These are phyloP conservation scores for Agonopterix subpropinquella DNA, from an alignment of 2,888 invertebrate genomes.

Conservation along the genomic window DNA sequence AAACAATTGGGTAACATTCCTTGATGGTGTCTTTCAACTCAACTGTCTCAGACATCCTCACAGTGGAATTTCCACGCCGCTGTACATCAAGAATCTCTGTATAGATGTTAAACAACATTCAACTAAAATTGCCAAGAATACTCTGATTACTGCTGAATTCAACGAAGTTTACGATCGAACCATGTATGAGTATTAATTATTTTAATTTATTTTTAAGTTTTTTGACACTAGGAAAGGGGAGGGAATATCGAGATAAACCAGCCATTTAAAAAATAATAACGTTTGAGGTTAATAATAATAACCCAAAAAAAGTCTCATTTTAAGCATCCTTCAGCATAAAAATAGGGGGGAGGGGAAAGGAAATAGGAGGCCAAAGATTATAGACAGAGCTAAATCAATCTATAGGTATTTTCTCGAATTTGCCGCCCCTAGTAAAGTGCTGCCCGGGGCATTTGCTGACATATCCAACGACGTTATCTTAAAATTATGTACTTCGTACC, in stretches of 20 bases:
- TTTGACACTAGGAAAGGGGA: neutral
- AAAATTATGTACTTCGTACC: neutral
- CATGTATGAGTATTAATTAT: neutral
- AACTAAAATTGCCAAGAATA: neutral
- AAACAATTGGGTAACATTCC: slow-evolving; percentile 86
- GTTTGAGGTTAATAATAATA: too few species aligned
- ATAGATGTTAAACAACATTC: slow-evolving; percentile 23
- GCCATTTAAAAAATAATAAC: too few species aligned
- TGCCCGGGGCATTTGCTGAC: too few species aligned
- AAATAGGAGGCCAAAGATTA: too few species aligned
- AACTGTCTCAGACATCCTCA: slow-evolving; percentile 77
- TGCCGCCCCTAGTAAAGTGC: too few species aligned
- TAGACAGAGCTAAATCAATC: too few species aligned
- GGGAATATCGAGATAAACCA: too few species aligned
- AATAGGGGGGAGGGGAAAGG: too few species aligned
- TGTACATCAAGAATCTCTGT: slow-evolving; percentile 35
- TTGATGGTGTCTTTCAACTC: slow-evolving; percentile 89
- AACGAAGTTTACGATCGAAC: neutral
- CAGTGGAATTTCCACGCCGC: slow-evolving; percentile 78
- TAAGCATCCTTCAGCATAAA: too few species aligned
- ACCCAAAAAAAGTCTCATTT: too few species aligned
- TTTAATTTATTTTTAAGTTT: neutral
- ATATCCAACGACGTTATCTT: neutral
- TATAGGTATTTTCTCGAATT: too few species aligned
- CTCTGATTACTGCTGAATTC: neutral